phyloP scores from a whole-genome alignment of 2,113 vertebrate species.

The Sturnira hondurensis region DNA sequence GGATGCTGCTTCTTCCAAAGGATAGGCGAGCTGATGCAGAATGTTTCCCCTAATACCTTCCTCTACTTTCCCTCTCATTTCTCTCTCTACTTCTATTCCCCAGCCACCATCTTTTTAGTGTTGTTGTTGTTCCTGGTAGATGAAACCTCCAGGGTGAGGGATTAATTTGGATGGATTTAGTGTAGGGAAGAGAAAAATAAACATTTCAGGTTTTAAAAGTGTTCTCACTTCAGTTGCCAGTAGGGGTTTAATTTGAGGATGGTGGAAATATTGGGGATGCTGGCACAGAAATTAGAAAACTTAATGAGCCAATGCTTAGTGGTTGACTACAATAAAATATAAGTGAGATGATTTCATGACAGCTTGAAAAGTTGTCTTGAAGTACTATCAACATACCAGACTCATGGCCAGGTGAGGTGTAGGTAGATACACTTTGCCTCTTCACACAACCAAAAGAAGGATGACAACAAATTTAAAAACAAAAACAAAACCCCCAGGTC shows the following conservation, averaged over 20 bases:
- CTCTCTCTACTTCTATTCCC: neutral
- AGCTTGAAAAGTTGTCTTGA: slow-evolving; percentile 14
- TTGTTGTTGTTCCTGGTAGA: neutral
- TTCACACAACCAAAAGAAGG: too few relatives aligned
- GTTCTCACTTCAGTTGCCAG: slow-evolving; percentile 13
- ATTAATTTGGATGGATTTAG: neutral
- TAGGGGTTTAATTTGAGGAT: slow-evolving; percentile 42
- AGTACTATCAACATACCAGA: neutral
- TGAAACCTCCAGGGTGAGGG: neutral
- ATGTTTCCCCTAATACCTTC: neutral
- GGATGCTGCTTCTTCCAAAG: neutral
- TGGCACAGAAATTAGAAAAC: slow-evolving; percentile 49
- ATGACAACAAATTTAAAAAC: too few relatives aligned
- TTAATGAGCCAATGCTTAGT: slow-evolving; percentile 27
- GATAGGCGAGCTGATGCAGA: neutral
- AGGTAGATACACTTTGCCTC: too few relatives aligned
- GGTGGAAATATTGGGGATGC: slow-evolving; percentile 35
- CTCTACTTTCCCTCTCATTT: neutral
- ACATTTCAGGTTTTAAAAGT: neutral
- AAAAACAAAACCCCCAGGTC: too few relatives aligned
- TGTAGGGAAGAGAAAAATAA: slow-evolving; percentile 5
- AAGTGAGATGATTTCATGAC: slow-evolving; percentile 13
- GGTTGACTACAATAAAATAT: slow-evolving; percentile 22
- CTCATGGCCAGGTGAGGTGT: too few relatives aligned
- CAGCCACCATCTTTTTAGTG: neutral